phyloP scores from a whole-genome alignment of 2,113 vertebrate genomes.

The Vicugna pacos region DNA sequence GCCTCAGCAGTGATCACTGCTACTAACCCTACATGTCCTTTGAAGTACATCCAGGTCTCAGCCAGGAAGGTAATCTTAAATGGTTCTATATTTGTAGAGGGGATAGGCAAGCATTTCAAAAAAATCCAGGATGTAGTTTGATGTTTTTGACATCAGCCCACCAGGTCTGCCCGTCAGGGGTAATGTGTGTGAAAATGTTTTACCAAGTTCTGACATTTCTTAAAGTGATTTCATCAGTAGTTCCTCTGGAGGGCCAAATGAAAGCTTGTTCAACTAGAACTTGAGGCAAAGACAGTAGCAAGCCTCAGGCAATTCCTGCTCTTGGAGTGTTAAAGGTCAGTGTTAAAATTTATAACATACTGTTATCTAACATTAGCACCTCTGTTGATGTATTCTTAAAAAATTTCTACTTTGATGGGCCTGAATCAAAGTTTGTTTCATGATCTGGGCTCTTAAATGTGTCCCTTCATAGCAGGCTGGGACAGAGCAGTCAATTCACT shows the following conservation, averaged over 20 bases:
- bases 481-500: neutral
- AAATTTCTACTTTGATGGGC: constrained; percentile 52
- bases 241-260: constrained; percentile 54
- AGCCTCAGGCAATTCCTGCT: constrained; percentile 70
- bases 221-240: constrained; percentile 64
- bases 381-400: constrained; percentile 42
- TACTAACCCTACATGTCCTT: neutral
- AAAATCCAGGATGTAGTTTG: constrained; percentile 35
- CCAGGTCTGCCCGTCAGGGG: constrained; percentile 21
- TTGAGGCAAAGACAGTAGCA: constrained; percentile 57
- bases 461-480: neutral
- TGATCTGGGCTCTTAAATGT: constrained; percentile 31
- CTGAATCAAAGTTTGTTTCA: constrained; percentile 65
- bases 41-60: neutral
- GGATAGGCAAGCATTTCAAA: constrained; percentile 40
- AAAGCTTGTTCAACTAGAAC: constrained; percentile 75
- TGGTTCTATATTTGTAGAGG: constrained; percentile 25
- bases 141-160: constrained; percentile 67
- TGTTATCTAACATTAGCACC: constrained; percentile 67
- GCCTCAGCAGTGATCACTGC: neutral
- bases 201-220: constrained; percentile 70
- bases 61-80: constrained; percentile 16
- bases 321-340: constrained; percentile 75
- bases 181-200: constrained; percentile 47
- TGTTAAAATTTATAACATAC: constrained; percentile 76